Evolutionary conservation across 92 coral and sea anemone species (phyloP), one percentile per base, ranked within the genome.

Genomic region (Phenganax stokvisi): DNA sequence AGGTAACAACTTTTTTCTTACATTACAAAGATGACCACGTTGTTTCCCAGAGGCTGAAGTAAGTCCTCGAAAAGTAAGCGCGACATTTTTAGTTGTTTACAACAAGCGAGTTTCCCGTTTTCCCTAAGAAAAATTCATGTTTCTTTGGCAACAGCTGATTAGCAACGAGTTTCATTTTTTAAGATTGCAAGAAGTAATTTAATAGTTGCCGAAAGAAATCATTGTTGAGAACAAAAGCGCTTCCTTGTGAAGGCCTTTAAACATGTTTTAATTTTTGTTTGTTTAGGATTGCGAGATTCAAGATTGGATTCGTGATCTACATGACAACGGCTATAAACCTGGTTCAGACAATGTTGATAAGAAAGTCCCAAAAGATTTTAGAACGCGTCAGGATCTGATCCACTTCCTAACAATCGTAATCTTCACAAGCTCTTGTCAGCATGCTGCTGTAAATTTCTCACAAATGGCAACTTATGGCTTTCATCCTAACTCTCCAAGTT

Each of bases 401-500:
- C 80, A 54, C 47, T 13, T 75, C 12, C 69, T 75, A 16, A 75
- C 63, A 15, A 29, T 37, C 15, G 28, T 51, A 12, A 53, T 75
- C 11, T 75, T 75, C 30, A 75, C 12, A 28, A n/a, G 27, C 7
- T 59, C 47, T 37, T 37, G 47, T 37, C 47, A 37, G 47, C 47
- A 37, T 37, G 47, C 47, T 37, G 47, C 47, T 59, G 80, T 75
- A 8, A 75, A 75, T 60, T 75, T 75, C 30, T 37, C 60, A 7
- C 80, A 75, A 61, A 37, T 51, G 37, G 69, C 51, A 0, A 15
- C 12, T 9, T 75, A 75, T n/a, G 80, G 60, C 6, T 75, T 75
- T 37, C 57, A 29, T 44, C 80, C 80, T 17, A 75, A 75, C 70
- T 15, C 80, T 29, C 80, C 80, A 0, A 17, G 59, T 44, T 7